Evolutionary conservation across 2,888 invertebrate genomes (phyloP).

Genomic region (Conomelus anceps): DNA sequence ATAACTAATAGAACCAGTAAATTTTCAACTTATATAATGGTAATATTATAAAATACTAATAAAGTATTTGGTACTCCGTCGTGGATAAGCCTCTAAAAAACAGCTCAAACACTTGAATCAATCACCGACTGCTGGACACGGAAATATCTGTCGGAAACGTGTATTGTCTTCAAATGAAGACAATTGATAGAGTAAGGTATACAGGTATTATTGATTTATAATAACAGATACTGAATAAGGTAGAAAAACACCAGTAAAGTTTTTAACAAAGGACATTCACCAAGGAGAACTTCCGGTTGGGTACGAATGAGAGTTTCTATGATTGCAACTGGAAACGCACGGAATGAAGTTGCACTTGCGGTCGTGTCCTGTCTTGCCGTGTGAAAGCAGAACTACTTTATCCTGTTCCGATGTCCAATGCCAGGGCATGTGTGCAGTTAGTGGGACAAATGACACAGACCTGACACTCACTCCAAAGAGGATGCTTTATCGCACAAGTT

Average conservation of each 20-base stretch:
- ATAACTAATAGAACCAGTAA: too few relatives aligned
- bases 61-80: too few relatives aligned
- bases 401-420: not conserved
- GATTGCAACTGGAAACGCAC: too few relatives aligned
- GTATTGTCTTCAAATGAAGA: not conserved
- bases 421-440: not conserved
- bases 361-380: not conserved
- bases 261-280: not conserved
- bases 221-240: not conserved
- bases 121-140: not conserved
- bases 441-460: not conserved
- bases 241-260: too few relatives aligned
- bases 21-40: too few relatives aligned
- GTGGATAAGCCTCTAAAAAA: too few relatives aligned
- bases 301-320: not conserved
- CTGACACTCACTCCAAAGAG: too few relatives aligned
- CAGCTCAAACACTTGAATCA: not conserved
- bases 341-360: not conserved
- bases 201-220: not conserved
- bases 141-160: not conserved
- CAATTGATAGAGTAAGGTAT: not conserved
- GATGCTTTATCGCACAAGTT: not conserved
- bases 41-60: too few relatives aligned
- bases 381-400: not conserved
- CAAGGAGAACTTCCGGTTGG: not conserved